phyloP scores from a whole-genome alignment of 1,140 invertebrate genomes.

The Pseudomyrmex pallidus region DNA sequence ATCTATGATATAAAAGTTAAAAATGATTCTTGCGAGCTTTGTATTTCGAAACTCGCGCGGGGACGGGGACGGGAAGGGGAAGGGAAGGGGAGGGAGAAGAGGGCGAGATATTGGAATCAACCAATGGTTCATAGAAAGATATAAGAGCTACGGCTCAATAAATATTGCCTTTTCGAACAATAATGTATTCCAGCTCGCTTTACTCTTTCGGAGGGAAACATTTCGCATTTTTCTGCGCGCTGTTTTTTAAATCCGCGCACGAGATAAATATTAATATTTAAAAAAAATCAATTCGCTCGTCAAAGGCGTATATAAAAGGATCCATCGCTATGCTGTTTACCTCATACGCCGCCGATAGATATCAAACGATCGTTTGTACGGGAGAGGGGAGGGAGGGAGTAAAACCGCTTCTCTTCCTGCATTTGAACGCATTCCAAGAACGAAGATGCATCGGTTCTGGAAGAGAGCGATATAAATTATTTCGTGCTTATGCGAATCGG shows the following conservation, averaged over 20 bases:
- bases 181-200: conserved; percentile 53
- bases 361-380: conserved; percentile 56
- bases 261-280: conserved; percentile 59
- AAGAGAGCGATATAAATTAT: conserved; percentile 57
- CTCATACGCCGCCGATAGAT: conserved; percentile 57
- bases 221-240: conserved; percentile 33
- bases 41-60: conserved; percentile 27
- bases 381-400: not conserved
- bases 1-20: conserved; percentile 19
- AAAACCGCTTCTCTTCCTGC: conserved; percentile 48
- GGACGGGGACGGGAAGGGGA: too few species aligned
- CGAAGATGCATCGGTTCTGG: conserved; percentile 57
- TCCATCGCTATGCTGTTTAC: conserved; percentile 55
- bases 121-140: conserved; percentile 40
- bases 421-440: conserved; percentile 62
- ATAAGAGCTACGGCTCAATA: conserved; percentile 43
- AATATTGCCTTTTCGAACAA: conserved; percentile 53
- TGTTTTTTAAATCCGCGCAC: conserved; percentile 40
- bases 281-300: conserved; percentile 50
- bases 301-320: conserved; percentile 38
- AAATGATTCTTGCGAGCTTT: conserved; percentile 15
- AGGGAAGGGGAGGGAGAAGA: too few species aligned
- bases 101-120: conserved; percentile 10
- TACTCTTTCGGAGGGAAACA: conserved; percentile 44
- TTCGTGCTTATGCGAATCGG: conserved; percentile 52